Base-by-base conservation (phyloP, 2,797 vertebrate genomes). In the Bucorvus abyssinicus region DNA sequence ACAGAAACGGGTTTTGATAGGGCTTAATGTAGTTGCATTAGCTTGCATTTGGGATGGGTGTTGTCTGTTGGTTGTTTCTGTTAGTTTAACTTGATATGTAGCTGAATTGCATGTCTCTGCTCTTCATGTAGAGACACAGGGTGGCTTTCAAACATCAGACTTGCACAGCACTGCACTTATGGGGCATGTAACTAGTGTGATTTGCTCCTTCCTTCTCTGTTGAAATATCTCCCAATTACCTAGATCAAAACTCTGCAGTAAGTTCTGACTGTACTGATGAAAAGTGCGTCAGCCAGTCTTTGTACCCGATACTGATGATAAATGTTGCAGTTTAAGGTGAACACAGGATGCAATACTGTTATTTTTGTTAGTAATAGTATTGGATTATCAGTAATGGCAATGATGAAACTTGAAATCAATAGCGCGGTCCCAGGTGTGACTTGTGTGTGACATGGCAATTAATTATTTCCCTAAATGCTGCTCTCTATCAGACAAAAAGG, bases 111-210 rank as follows among this genome's bases (percentile, higher is more conserved):
- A 23, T 6, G 6, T 60, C 20, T 79, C 56, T 59, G 34, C 34
- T 60, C 59, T 64, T 67, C 27, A 47, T 32, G 32, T n/a, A 56
- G 32, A 32, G 29, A 10, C 3, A 6, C 12, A 42, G 16, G 34
- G 29, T 68, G 40, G 15, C 27, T 70, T 79, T 83, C n/a, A 47
- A 34, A 40, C 15, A 14, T 36, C 21, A 55, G 23, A 36, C 19
- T 67, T 50, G 42, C 16, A 8, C 40, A 59, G 23, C 5, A 17
- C 10, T 44, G 59, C 22, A 13, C 15, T 75, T 70, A 11, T 0
- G 2, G 32, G 16, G 12, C 6, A 2, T 0, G 0, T 34, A 60
- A 55, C 21, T 49, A 9, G 23, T 29, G 16, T 40, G 38, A 55
- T 70, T 70, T 67, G 6, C 59, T 75, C 70, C 34, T 11, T 87